phyloP scores from a whole-genome alignment of 2,797 vertebrate genomes.

The Acanthiza pusilla region DNA sequence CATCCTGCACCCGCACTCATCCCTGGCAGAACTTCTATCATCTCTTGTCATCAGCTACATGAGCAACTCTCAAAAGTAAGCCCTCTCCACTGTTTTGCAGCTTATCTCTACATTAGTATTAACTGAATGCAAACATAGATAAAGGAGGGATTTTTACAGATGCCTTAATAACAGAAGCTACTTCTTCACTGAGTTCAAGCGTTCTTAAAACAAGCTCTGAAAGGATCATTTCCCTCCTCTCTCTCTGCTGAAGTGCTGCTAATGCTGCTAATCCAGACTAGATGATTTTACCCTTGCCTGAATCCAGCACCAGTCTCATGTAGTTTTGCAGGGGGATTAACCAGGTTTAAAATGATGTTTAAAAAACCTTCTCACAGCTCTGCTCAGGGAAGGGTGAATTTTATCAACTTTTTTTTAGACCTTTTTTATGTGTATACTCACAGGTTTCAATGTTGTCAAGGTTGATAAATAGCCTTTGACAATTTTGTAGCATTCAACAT shows the following conservation, averaged over 20 bases:
- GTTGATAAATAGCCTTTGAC: neutral
- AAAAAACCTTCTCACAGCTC: neutral
- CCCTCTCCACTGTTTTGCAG: neutral
- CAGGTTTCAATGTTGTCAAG: neutral
- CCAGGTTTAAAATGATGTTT: neutral
- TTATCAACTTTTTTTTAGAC: neutral
- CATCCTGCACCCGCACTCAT: neutral
- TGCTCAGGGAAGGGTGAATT: neutral
- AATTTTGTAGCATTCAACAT: neutral
- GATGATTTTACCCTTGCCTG: neutral
- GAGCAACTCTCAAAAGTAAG: neutral
- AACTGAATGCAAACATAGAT: conserved; percentile 35
- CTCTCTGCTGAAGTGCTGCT: conserved; percentile 1
- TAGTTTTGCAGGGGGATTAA: neutral
- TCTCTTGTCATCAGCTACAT: neutral
- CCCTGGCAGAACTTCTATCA: conserved; percentile 12
- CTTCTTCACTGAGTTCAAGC: conserved; percentile 3
- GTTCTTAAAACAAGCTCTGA: conserved; percentile 38
- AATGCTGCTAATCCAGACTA: conserved; percentile 13
- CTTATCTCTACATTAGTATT: conserved; percentile 29
- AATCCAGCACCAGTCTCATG: neutral
- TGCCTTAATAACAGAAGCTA: conserved; percentile 16
- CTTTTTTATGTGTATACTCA: neutral
- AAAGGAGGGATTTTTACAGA: conserved; percentile 39
- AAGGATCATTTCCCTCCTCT: conserved; percentile 1